Percentiles rank a stretch among this genome's conserved stretches.
These are phyloP conservation scores for Platichthys flesus DNA, from an alignment of 2,113 vertebrate genomes.

Conservation along the genomic window DNA sequence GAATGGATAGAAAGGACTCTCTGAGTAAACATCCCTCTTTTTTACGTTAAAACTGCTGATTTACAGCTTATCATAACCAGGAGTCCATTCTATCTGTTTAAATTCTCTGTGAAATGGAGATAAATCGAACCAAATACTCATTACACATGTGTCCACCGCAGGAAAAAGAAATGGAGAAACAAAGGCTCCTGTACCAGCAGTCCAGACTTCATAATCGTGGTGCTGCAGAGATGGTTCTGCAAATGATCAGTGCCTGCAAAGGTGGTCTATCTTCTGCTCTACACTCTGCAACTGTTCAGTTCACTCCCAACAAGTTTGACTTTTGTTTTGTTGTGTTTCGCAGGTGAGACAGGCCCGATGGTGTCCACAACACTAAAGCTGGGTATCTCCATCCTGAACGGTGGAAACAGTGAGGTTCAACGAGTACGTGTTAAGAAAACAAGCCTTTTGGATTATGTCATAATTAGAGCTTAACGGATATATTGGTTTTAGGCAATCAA, in stretches of 20 bases:
- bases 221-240: conserved; percentile 93
- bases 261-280: conserved; percentile 69
- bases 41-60: neutral
- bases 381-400: conserved; percentile 95
- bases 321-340: neutral
- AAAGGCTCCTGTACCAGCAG: conserved; percentile 92
- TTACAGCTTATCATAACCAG: neutral
- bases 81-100: conserved; percentile 41
- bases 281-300: neutral
- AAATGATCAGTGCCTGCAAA: conserved; percentile 97
- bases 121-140: conserved; percentile 26
- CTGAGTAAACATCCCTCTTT: neutral
- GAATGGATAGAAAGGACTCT: conserved; percentile 52
- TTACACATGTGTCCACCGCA: conserved; percentile 53
- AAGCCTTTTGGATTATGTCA: neutral
- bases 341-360: conserved; percentile 93
- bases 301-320: neutral
- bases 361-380: conserved; percentile 93
- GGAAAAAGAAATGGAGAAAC: conserved; percentile 97
- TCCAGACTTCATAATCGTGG: conserved; percentile 91
- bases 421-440: conserved; percentile 78
- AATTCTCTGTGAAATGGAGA: conserved; percentile 2
- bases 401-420: conserved; percentile 91
- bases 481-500: too few species aligned
- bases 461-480: neutral